Percentiles rank a stretch among this genome's conserved stretches.
These are phyloP conservation scores for Toxotes jaculatrix DNA, from an alignment of 2,113 vertebrate species.

Conservation along the genomic window DNA sequence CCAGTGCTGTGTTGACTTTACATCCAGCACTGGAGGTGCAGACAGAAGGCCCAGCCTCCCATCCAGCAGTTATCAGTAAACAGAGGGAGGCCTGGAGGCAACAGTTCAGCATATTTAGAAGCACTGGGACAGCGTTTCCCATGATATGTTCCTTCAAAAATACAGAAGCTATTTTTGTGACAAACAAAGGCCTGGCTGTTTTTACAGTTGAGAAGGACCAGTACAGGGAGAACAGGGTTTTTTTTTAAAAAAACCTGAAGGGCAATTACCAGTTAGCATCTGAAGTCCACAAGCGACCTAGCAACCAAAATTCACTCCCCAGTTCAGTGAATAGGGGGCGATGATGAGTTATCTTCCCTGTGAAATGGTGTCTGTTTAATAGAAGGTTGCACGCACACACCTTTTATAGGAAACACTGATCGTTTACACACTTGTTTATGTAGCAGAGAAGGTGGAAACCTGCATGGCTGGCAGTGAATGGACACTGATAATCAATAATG, in stretches of 20 bases:
- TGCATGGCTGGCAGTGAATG: neutral
- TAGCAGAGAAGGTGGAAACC: neutral
- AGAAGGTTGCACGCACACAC: neutral
- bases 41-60: neutral
- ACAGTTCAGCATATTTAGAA: conserved; percentile 12
- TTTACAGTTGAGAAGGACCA: too few relatives aligned
- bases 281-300: too few relatives aligned
- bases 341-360: neutral
- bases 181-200: conserved; percentile 9
- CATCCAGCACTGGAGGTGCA: conserved; percentile 17
- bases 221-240: neutral
- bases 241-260: neutral
- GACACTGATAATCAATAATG: neutral
- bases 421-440: neutral
- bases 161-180: neutral
- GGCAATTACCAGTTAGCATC: neutral
- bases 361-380: neutral
- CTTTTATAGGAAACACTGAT: neutral
- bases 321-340: neutral
- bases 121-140: neutral
- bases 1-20: conserved; percentile 8
- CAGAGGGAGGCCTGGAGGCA: conserved; percentile 23
- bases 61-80: conserved; percentile 31
- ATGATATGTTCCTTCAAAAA: conserved; percentile 17
- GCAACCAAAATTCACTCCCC: neutral